Conservation (phyloP, 2,888 invertebrate genomes). For the Blera fallax region DNA sequence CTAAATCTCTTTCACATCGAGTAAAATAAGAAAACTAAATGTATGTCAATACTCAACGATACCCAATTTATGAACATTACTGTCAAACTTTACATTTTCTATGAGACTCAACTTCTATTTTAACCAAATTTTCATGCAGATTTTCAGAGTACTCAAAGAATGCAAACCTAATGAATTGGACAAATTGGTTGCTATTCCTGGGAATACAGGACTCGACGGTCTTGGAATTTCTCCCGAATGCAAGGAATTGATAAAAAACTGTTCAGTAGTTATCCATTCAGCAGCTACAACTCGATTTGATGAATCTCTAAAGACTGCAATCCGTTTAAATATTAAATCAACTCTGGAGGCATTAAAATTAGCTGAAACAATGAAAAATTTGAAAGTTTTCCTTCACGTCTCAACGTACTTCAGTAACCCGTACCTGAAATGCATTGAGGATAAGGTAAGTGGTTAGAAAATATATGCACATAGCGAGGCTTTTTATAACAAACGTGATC, state of each 20-base stretch:
- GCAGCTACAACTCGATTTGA: constrained; percentile 93
- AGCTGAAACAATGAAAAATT: constrained; percentile 83
- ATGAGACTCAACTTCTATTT: too few relatives aligned
- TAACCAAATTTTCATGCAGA: constrained; percentile 33
- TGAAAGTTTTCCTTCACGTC: constrained; percentile 88
- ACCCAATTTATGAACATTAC: too few relatives aligned
- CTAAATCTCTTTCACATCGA: too few relatives aligned
- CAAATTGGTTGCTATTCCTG: constrained; percentile 76
- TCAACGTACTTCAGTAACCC: constrained; percentile 94
- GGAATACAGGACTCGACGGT: constrained; percentile 74
- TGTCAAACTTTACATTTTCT: too few relatives aligned
- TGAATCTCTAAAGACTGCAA: constrained; percentile 86
- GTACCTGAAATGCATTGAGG: constrained; percentile 87
- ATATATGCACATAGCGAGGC: too few relatives aligned
- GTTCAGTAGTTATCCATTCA: constrained; percentile 88
- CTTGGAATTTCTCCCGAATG: constrained; percentile 75
- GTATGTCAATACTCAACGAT: too few relatives aligned
- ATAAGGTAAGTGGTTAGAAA: constrained; percentile 85
- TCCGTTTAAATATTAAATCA: constrained; percentile 85
- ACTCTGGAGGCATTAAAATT: constrained; percentile 85
- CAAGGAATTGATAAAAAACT: constrained; percentile 80
- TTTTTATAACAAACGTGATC: too few relatives aligned
- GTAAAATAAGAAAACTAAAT: too few relatives aligned
- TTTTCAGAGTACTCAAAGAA: constrained; percentile 75
- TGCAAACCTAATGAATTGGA: constrained; percentile 75